Base-by-base conservation (phyloP, 2,888 invertebrate species). In the Pristionchus entomophagus region DNA sequence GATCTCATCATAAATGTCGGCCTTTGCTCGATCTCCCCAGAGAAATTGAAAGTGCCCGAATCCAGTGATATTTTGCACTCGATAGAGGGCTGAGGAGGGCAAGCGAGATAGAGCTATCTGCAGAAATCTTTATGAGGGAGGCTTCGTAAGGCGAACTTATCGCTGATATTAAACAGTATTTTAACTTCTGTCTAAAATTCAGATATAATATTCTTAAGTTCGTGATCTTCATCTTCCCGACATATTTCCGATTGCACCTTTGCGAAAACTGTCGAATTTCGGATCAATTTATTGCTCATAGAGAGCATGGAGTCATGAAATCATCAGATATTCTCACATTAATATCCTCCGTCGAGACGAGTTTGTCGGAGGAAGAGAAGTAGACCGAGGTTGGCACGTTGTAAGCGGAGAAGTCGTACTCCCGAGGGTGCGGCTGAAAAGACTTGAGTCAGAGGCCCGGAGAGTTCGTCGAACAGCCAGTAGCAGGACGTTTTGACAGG, bases 11-110 rank as follows among this genome's bases (percentile, higher is more conserved):
- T 80, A 80, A 6, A 80, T 51, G 4, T 80, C 78, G 0, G 49
- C 32, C 51, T 80, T 80, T 32, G 78, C 78, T 29, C 78, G 49
- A 35, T 80, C 17, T 8, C 78, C 78, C 78, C 78, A 80, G 19
- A 80, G 19, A 35, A 80, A 80, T 22, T 51, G 51, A 5, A 80
- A 41, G 78, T 80, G 78, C 22, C 51, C 49, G 41, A 51, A 80
- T 12, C 51, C 78, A 1, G 78, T 80, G 8, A 80, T 22, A 6
- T 80, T 80, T 4, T 22, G 17, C 19, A 26, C 22, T 80, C 56
- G 56, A 56, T 22, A 14, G 4, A 56, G 45, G 19, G 65, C 59
- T 22, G 35, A 38, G 73, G 73, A n/a, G 26, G 73, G 73, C 6
- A 26, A 41, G 38, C 73, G 73, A n/a, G 73, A 26, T 10, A 22